Evolutionary conservation across 2,888 invertebrate genomes (phyloP).

Genomic region (Heliconius cydno): DNA sequence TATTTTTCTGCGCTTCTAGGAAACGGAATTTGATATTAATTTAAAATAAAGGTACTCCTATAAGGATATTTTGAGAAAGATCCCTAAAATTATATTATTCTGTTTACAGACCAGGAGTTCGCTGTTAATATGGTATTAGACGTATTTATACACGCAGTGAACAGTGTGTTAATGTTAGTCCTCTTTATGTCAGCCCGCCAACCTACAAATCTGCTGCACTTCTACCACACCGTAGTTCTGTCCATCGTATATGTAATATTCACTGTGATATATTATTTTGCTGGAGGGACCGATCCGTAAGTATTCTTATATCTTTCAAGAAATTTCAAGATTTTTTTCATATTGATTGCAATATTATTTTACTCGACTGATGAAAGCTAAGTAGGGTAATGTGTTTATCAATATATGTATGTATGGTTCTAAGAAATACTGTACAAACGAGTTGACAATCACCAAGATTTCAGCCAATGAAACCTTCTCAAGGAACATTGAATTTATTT

Average conservation of each 20-base stretch:
- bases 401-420: not conserved
- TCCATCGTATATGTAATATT: constrained; percentile 87
- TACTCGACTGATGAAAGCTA: not conserved
- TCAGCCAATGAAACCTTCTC: not conserved
- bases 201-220: constrained; percentile 84
- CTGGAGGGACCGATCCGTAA: constrained; percentile 88
- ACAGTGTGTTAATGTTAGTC: constrained; percentile 88
- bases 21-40: too few species aligned
- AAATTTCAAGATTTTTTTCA: too few species aligned
- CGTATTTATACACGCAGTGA: constrained; percentile 81
- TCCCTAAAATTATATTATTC: too few species aligned
- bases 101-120: constrained; percentile 50
- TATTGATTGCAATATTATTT: not conserved
- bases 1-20: too few species aligned
- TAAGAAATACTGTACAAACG: too few species aligned
- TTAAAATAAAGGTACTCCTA: too few species aligned
- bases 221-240: constrained; percentile 85
- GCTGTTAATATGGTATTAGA: constrained; percentile 62
- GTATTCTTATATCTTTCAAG: constrained; percentile 52
- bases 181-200: constrained; percentile 89
- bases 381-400: not conserved
- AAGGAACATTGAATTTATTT: not conserved
- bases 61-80: too few species aligned
- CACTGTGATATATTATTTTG: constrained; percentile 86
- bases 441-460: too few species aligned